Base-by-base conservation (phyloP, 1,140 invertebrate species). In the Drosophila persimilis region DNA sequence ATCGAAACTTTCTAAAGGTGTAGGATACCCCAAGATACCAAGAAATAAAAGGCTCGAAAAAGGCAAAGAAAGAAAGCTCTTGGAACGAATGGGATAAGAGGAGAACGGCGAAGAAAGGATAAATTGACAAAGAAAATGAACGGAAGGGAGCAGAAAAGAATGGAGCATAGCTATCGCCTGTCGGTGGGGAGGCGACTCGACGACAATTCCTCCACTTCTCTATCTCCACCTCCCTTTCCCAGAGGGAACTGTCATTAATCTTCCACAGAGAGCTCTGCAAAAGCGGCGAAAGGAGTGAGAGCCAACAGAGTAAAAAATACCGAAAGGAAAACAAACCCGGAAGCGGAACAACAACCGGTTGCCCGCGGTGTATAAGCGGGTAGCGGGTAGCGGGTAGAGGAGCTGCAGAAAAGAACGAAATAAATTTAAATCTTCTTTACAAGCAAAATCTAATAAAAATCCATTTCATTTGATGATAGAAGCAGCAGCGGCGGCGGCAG, bases 391-490 rank as follows among this genome's bases (percentile, higher is more conserved):
- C 13, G 74, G 66, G 58, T 66, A 53, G 51, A 29, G 43, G 44
- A 70, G 74, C 56, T 74, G 55, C 61, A 62, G 50, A 44, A 63
- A 65, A 79, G 69, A 74, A 54, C 58, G 71, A 83, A 79, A 83
- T 83, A 83, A 83, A 83, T 84, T 83, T 72, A 83, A 83, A 83
- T 83, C 80, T 84, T 79, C 61, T 79, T 83, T 84, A 71, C 80
- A 84, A 78, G 80, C 65, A 71, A 75, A 84, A 84, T 83, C 80
- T 83, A 83, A 83, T 83, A 83, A 83, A 83, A 83, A 83, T 79
- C 79, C 79, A 83, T 83, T 83, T 83, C 74, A 83, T 83, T 83
- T 83, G 79, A 83, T 58, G 80, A 73, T 63, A 57, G 56, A 26
- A 50, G 22, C 45, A n/a, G 46, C 56, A 59, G 15, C 53, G 26